Conservation (phyloP, 1,140 invertebrate genomes). For the Aphelenchoides avenae region DNA sequence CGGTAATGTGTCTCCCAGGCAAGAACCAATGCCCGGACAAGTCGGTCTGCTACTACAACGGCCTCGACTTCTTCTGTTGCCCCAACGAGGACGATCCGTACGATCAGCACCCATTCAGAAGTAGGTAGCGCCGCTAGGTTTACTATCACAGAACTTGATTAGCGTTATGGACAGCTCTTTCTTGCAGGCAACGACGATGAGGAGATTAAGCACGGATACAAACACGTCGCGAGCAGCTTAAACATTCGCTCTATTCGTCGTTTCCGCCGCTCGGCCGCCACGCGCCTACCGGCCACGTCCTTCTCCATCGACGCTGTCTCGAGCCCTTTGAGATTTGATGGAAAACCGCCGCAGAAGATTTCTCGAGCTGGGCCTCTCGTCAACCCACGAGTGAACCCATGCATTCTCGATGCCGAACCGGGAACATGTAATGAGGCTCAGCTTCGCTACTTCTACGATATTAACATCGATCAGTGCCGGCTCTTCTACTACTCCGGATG, state of each 20-base stretch:
- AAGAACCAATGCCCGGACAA: conserved; percentile 56
- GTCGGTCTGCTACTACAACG: conserved; percentile 59
- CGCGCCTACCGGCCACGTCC: conserved; percentile 14
- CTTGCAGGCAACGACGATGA: conserved; percentile 53
- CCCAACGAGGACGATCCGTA: conserved; percentile 58
- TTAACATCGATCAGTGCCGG: conserved; percentile 46
- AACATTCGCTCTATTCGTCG: conserved; percentile 34
- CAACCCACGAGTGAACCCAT: conserved; percentile 36
- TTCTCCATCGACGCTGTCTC: conserved; percentile 37
- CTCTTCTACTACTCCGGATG: conserved; percentile 58
- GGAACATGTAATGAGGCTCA: conserved; percentile 46
- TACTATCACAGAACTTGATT: neutral
- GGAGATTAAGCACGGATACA: conserved; percentile 53
- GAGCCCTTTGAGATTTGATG: conserved; percentile 50
- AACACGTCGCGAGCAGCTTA: conserved; percentile 14
- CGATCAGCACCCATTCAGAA: conserved; percentile 55
- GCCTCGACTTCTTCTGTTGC: conserved; percentile 57
- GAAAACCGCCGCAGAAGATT: conserved; percentile 23
- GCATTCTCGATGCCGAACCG: conserved; percentile 38
- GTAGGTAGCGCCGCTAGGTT: conserved; percentile 16
- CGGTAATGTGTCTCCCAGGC: conserved; percentile 57
- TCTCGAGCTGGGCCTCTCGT: conserved; percentile 32
- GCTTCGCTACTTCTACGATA: conserved; percentile 56
- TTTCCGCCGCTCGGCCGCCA: conserved; percentile 20
- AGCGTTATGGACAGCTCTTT: conserved; percentile 29